phyloP scores from a whole-genome alignment of 2,888 invertebrate genomes.

The Zaprionus lineosus region DNA sequence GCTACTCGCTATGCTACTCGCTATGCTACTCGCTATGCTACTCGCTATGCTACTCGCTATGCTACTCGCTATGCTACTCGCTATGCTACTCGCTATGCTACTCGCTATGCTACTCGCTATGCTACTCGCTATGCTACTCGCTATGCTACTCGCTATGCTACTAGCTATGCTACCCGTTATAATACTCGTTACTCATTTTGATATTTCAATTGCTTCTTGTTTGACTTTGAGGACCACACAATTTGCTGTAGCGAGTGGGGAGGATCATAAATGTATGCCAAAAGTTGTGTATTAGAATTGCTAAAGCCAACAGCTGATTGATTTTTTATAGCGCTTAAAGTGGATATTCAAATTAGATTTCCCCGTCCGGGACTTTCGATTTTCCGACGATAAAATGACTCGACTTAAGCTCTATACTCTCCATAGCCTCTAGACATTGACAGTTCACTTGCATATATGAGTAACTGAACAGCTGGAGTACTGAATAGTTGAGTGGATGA shows the following conservation, averaged over 20 bases:
- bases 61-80: neutral
- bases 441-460: conserved; percentile 31
- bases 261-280: too few species aligned
- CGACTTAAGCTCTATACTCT: neutral
- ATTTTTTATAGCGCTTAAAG: too few species aligned
- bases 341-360: too few species aligned
- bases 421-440: conserved; percentile 10
- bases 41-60: neutral
- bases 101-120: neutral
- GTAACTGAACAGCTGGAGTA: conserved; percentile 7
- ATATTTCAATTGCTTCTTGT: neutral
- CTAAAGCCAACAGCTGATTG: too few species aligned
- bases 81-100: too few species aligned
- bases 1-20: neutral
- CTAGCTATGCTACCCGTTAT: neutral
- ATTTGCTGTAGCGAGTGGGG: too few species aligned
- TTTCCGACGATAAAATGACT: too few species aligned
- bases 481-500: conserved; percentile 23
- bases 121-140: neutral
- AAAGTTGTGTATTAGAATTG: too few species aligned
- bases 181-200: neutral
- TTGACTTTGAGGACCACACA: neutral
- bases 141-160: neutral
- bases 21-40: neutral
- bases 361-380: too few species aligned